These are phyloP conservation scores for Abrostola tripartita DNA, from an alignment of 2,888 invertebrate species.

Conservation along the genomic window DNA sequence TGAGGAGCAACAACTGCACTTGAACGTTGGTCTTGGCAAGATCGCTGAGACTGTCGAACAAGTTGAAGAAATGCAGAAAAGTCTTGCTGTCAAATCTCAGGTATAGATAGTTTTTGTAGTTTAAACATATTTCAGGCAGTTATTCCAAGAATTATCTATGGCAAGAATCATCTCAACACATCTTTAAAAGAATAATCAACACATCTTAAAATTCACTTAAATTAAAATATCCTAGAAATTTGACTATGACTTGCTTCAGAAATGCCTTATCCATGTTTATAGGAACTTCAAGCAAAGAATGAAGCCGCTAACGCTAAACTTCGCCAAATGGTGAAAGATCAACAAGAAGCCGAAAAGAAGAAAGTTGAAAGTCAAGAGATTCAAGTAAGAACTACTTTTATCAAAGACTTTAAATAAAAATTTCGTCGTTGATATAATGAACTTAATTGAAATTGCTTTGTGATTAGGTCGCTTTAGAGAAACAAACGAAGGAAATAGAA, in stretches of 20 bases:
- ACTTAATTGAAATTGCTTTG: slow-evolving; percentile 5
- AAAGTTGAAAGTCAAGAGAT: slow-evolving; percentile 99
- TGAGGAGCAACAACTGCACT: slow-evolving; percentile 99
- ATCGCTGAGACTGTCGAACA: slow-evolving; percentile 99
- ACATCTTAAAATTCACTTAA: no score
- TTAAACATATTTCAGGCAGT: no score
- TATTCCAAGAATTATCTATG: no score
- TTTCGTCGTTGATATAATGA: not conserved
- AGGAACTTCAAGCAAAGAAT: slow-evolving; percentile 98
- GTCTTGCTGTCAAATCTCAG: slow-evolving; percentile 98
- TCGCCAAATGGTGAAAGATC: slow-evolving; percentile 99
- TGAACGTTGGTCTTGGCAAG: slow-evolving; percentile 99
- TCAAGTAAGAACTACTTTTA: slow-evolving; percentile 84
- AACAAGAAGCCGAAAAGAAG: slow-evolving; percentile 99
- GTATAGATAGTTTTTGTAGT: slow-evolving; percentile 69
- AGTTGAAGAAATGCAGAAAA: slow-evolving; percentile 99
- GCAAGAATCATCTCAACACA: no score
- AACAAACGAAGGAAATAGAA: slow-evolving; percentile 97
- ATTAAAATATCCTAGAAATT: no score
- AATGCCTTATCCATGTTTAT: slow-evolving; percentile 10
- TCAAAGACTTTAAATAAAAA: not conserved
- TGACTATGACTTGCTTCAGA: not conserved
- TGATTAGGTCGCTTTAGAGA: slow-evolving; percentile 90
- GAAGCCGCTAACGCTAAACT: slow-evolving; percentile 99
- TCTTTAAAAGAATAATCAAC: no score